phyloP scores from a whole-genome alignment of 2,113 vertebrate genomes.

The Brienomyrus brachyistius region DNA sequence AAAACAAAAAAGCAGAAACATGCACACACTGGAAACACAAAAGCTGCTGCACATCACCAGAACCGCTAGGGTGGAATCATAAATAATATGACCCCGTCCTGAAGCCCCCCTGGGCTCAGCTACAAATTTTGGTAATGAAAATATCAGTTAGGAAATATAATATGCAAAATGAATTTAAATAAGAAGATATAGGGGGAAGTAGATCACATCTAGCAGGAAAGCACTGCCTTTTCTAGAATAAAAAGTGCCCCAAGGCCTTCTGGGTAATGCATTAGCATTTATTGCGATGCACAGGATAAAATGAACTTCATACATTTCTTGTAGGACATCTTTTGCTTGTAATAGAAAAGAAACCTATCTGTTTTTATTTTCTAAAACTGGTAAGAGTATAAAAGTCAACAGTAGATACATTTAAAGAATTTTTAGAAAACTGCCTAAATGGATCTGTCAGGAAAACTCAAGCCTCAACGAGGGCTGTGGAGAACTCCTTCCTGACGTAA shows the following conservation, averaged over 20 bases:
- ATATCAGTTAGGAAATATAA: constrained; percentile 4
- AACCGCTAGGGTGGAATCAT: background rate
- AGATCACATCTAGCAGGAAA: background rate
- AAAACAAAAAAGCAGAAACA: constrained; percentile 29
- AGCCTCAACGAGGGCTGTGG: background rate
- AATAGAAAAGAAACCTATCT: background rate
- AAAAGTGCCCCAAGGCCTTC: background rate
- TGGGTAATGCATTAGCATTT: background rate
- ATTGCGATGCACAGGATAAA: background rate
- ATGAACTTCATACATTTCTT: background rate
- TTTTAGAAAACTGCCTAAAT: background rate
- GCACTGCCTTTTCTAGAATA: background rate
- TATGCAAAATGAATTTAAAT: constrained; percentile 6
- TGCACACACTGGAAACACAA: background rate
- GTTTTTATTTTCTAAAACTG: background rate
- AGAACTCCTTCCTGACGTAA: background rate
- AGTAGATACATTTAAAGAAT: background rate
- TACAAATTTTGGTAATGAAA: constrained; percentile 9
- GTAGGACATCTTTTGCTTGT: background rate
- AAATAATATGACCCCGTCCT: background rate
- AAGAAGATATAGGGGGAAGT: background rate
- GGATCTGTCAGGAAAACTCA: no score
- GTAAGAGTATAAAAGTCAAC: background rate
- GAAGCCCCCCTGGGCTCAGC: background rate
- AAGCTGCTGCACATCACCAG: background rate